Conservation (phyloP, 2,113 vertebrate species). For the Numenius arquata region DNA sequence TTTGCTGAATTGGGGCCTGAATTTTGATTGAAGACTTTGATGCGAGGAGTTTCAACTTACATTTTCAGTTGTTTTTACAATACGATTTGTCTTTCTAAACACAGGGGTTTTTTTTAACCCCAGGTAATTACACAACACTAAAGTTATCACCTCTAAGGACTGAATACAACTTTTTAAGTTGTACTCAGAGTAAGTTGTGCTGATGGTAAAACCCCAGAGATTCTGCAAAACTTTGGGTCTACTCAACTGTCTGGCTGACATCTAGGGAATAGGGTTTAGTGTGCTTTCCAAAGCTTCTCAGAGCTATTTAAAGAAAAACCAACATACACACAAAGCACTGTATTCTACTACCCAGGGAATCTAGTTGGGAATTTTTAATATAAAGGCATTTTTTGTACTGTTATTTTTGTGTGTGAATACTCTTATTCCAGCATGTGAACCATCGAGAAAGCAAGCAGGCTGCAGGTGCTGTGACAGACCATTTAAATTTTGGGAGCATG, state of each 20-base stretch:
- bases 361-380: neutral
- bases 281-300: neutral
- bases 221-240: neutral
- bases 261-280: neutral
- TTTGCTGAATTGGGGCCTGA: neutral
- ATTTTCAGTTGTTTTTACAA: neutral
- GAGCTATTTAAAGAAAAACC: neutral
- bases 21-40: neutral
- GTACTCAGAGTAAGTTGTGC: neutral
- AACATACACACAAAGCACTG: neutral
- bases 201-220: neutral
- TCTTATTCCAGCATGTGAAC: neutral
- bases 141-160: neutral
- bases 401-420: neutral
- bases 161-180: no score
- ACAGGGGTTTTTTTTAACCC: neutral
- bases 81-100: neutral
- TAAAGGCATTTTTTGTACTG: fast-evolving
- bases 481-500: neutral
- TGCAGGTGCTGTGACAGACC: neutral
- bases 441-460: neutral
- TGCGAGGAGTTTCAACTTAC: neutral
- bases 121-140: neutral
- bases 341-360: neutral
- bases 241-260: neutral